These are phyloP conservation scores for Xyrauchen texanus DNA, from an alignment of 2,113 vertebrate genomes.

Conservation along the genomic window DNA sequence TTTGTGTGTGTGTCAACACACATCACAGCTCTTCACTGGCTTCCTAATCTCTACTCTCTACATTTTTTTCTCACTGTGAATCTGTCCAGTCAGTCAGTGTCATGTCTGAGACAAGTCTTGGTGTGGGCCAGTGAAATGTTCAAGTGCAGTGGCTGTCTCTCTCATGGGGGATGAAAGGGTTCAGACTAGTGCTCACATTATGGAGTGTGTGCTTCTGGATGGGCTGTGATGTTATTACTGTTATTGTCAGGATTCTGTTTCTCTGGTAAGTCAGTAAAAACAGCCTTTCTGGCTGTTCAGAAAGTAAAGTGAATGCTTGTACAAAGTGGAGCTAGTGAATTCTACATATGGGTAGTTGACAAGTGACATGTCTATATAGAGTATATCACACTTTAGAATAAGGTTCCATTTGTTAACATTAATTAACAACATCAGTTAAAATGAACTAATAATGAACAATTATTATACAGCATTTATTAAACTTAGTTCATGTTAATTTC, in stretches of 20 bases:
- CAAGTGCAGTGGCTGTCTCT: slow-evolving; percentile 31
- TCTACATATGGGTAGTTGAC: no score
- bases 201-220: slow-evolving; percentile 20
- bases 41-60: not conserved
- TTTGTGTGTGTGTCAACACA: not conserved
- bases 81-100: slow-evolving; percentile 32
- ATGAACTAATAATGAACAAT: no score
- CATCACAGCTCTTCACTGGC: not conserved
- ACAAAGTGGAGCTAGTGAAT: not conserved
- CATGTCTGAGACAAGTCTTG: slow-evolving; percentile 34
- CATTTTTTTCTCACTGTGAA: not conserved
- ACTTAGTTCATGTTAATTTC: no score
- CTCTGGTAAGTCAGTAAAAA: not conserved
- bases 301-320: not conserved
- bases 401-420: no score
- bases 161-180: slow-evolving; percentile 36
- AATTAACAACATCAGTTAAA: no score
- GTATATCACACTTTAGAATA: no score
- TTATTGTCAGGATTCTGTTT: slow-evolving; percentile 47
- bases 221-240: slow-evolving; percentile 39
- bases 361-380: not conserved
- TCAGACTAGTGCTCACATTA: slow-evolving; percentile 28
- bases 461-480: no score
- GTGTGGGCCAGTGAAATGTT: slow-evolving; percentile 44
- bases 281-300: not conserved